These are phyloP conservation scores for Cathartes aura DNA, from an alignment of 2,113 vertebrate species.

Conservation along the genomic window DNA sequence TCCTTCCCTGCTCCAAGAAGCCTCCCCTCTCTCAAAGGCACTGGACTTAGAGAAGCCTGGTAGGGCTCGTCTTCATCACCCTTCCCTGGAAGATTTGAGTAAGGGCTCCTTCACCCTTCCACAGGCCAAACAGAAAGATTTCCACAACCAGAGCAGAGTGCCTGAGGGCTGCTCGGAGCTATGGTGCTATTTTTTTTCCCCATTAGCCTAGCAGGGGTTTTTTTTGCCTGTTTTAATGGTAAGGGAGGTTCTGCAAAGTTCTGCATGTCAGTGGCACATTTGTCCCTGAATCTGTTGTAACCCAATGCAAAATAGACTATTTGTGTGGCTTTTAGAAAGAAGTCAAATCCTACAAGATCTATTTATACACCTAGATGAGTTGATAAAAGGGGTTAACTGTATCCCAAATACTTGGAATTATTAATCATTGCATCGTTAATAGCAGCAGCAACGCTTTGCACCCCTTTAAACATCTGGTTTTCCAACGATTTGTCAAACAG, in stretches of 20 bases:
- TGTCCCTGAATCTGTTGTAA: not conserved
- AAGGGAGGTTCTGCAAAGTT: not conserved
- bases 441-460: not conserved
- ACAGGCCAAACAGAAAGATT: slow-evolving; percentile 41
- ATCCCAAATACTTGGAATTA: not conserved
- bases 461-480: not conserved
- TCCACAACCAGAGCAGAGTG: not conserved
- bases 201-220: not conserved
- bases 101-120: slow-evolving; percentile 26
- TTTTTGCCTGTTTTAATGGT: not conserved
- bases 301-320: not conserved
- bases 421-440: not conserved
- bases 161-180: not conserved
- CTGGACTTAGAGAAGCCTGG: not conserved
- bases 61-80: not conserved
- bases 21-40: not conserved
- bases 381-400: not conserved
- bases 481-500: not conserved
- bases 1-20: not conserved
- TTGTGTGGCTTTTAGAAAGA: not conserved
- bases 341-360: not conserved
- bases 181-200: not conserved
- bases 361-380: not conserved
- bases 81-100: not conserved
- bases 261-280: not conserved